Percentiles rank a stretch among this genome's conserved stretches.
Conservation (phyloP, 2,113 vertebrate species). For the Talpa occidentalis region DNA sequence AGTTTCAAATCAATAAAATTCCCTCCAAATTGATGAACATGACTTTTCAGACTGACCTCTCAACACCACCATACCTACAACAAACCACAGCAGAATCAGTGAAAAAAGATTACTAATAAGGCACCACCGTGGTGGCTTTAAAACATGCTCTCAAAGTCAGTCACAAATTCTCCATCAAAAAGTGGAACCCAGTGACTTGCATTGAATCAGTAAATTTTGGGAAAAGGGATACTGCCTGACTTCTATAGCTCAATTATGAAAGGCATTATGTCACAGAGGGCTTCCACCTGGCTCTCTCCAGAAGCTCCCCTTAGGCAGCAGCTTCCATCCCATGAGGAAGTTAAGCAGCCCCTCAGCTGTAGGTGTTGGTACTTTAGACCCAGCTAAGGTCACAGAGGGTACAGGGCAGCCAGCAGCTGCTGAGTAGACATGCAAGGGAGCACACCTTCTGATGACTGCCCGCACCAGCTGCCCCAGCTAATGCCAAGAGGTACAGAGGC, state of each 20-base stretch:
- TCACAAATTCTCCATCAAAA: not conserved
- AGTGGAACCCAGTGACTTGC: not conserved
- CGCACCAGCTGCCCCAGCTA: not conserved
- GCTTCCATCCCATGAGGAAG: not conserved
- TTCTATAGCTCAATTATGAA: not conserved
- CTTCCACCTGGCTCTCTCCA: not conserved
- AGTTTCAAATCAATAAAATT: not conserved
- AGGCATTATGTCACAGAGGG: not conserved
- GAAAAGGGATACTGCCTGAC: not conserved
- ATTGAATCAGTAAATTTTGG: not conserved
- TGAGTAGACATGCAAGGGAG: not conserved
- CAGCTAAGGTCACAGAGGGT: not conserved
- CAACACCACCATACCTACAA: not conserved
- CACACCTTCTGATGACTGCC: not conserved
- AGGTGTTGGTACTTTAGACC: not conserved
- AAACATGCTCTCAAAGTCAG: not conserved
- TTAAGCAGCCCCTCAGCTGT: not conserved
- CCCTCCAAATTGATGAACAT: not conserved
- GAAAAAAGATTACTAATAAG: not conserved
- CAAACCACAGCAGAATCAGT: not conserved
- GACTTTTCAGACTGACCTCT: not conserved
- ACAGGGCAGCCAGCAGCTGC: not conserved
- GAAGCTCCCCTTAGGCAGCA: not conserved
- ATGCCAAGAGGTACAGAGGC: not conserved
- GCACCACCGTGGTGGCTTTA: not conserved